These are phyloP conservation scores for Varanus komodoensis DNA, from an alignment of 2,113 vertebrate genomes.

Conservation along the genomic window DNA sequence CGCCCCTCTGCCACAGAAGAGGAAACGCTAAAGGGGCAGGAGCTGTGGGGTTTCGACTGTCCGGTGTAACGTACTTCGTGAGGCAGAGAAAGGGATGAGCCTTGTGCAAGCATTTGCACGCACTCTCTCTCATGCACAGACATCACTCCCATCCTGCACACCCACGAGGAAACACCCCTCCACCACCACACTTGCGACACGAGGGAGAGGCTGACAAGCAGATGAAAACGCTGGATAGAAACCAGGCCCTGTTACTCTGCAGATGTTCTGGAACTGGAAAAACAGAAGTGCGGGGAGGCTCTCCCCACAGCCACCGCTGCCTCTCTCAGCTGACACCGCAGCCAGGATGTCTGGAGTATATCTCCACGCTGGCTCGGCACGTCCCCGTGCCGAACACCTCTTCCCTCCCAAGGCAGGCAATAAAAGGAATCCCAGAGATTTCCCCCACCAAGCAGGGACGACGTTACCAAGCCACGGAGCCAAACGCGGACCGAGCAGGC, in stretches of 20 bases:
- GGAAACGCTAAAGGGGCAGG: background rate
- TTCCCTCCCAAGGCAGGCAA: slow-evolving; percentile 2
- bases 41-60: background rate
- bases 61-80: background rate
- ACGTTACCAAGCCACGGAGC: background rate
- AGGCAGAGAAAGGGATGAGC: slow-evolving; percentile 44
- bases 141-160: background rate
- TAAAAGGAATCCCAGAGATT: rapidly evolving
- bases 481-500: background rate
- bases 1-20: background rate
- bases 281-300: slow-evolving; percentile 58
- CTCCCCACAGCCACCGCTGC: slow-evolving; percentile 24
- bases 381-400: background rate
- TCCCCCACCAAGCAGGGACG: background rate
- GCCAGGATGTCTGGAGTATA: slow-evolving; percentile 64
- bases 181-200: slow-evolving; percentile 40
- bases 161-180: slow-evolving; percentile 10
- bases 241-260: slow-evolving; percentile 65
- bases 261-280: slow-evolving; percentile 68
- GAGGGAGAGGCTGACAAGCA: slow-evolving; percentile 70
- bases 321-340: slow-evolving; percentile 52
- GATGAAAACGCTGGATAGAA: slow-evolving; percentile 67
- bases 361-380: slow-evolving; percentile 36
- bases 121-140: background rate
- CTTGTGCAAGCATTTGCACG: background rate